Evolutionary conservation across 2,797 vertebrate species (phyloP), one percentile per base, ranked within the genome.

Genomic region (Pseudopleuronectes americanus): DNA sequence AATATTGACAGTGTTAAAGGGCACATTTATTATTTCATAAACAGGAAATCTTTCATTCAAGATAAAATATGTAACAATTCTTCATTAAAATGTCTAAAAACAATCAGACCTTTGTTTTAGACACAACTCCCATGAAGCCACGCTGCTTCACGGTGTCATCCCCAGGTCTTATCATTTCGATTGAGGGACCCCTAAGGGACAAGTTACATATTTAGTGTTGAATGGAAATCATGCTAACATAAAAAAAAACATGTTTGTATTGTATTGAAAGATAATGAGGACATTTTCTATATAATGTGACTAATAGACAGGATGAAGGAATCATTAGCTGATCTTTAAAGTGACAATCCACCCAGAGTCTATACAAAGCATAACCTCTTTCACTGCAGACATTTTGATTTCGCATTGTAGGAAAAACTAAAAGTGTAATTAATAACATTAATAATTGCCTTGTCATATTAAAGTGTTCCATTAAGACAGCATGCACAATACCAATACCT

Each of bases 341-440:
- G 19, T 26, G 36, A 60, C 21, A 62, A 60, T 60, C 23, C 10
- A 48, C 4, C 0, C 17, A 38, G n/a, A 28, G 52, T 38, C 17
- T 57, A 33, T 28, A n/a, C 51, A 17, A 36, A 28, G 24, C 5
- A 19, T 0, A 47, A 49, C 9, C 9, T 8, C 49, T 55, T 65
- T 74, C 23, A 21, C 19, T 58, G 57, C 43, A 53, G 24, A 57
- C 38, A 71, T 41, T 53, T 63, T 53, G 17, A 59, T 17, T 4
- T 16, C 8, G 7, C 58, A 23, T 61, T 36, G 31, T 31, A 21
- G n/a, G 38, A 41, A 62, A 62, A 62, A 45, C 21, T 9, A 23
- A 36, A 61, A 1, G 53, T 45, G 12, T 38, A 49, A 69, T 67
- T 57, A 64, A 61, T 73, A 73, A 63, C 26, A 59, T 53, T 52